Percentiles rank a stretch among this genome's conserved stretches.
Conservation (phyloP, 2,888 invertebrate species). For the Eupithecia subfuscata region DNA sequence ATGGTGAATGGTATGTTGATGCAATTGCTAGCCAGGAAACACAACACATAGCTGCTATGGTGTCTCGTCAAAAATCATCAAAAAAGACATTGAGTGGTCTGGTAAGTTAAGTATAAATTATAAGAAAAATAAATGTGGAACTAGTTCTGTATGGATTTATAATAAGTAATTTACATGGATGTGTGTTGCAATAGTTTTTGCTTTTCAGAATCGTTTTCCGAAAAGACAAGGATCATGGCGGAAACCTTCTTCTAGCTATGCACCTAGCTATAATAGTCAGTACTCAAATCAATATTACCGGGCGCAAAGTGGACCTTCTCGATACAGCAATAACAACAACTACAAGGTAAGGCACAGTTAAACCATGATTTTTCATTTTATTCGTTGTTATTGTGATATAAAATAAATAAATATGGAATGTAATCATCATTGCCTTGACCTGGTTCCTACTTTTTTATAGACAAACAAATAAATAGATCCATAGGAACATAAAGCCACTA, state of each 20-base stretch:
- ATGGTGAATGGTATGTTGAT: conserved; percentile 84
- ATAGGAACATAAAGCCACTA: too few species aligned
- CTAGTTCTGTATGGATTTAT: not conserved
- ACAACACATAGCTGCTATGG: conserved; percentile 84
- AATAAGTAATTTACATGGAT: not conserved
- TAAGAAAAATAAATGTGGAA: not conserved
- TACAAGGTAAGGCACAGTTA: conserved; percentile 55
- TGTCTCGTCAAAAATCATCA: conserved; percentile 74
- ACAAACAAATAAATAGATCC: too few species aligned
- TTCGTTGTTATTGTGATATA: not conserved
- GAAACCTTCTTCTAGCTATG: conserved; percentile 66
- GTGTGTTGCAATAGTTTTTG: not conserved
- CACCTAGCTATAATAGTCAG: conserved; percentile 67
- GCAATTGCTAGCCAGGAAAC: conserved; percentile 84
- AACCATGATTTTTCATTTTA: not conserved
- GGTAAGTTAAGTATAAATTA: conserved; percentile 52
- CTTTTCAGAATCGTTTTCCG: conserved; percentile 73
- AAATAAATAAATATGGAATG: not conserved
- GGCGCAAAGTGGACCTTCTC: conserved; percentile 58
- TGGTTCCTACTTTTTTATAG: too few species aligned
- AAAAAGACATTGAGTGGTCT: conserved; percentile 68
- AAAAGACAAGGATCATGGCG: conserved; percentile 78
- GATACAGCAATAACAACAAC: conserved; percentile 67
- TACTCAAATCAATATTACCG: conserved; percentile 75
- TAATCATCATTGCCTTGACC: too few species aligned